Conservation (phyloP, 2,113 vertebrate species). For the Thamnaconus septentrionalis region DNA sequence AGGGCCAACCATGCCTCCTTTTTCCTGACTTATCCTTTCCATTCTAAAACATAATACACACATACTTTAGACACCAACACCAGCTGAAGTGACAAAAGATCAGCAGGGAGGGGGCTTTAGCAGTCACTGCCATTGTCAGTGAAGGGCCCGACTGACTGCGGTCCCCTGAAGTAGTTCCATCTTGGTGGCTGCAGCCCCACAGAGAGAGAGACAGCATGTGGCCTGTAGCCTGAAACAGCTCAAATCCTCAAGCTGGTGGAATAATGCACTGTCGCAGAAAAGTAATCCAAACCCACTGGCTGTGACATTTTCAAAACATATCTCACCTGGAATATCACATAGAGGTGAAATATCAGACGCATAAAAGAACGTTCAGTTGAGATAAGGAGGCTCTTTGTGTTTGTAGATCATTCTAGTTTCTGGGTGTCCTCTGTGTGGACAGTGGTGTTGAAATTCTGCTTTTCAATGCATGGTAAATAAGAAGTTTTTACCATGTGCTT, state of each 20-base stretch:
- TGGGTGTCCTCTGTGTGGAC: too few species aligned
- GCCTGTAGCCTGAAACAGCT: too few species aligned
- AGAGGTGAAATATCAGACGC: too few species aligned
- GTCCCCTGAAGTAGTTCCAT: slow-evolving; percentile 13
- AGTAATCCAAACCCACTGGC: slow-evolving; percentile 17
- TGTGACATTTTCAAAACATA: too few species aligned
- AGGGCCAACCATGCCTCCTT: slow-evolving; percentile 8
- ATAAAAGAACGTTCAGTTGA: too few species aligned
- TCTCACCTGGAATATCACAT: too few species aligned
- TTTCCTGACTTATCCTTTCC: slow-evolving; percentile 15
- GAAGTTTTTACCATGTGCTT: too few species aligned
- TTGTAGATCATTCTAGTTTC: too few species aligned
- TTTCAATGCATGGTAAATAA: slow-evolving; percentile 20
- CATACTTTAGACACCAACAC: neutral
- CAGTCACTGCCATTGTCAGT: slow-evolving; percentile 23
- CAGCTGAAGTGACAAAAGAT: slow-evolving; percentile 15
- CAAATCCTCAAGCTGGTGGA: too few species aligned
- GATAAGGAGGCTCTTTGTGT: too few species aligned
- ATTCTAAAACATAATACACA: too few species aligned
- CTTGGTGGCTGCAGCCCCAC: neutral
- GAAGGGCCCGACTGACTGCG: slow-evolving; percentile 22
- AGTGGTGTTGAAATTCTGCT: neutral
- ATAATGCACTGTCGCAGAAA: neutral
- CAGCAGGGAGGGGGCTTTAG: slow-evolving; percentile 7
- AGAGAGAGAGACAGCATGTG: neutral